Percentiles rank a stretch among this genome's conserved stretches.
These are phyloP conservation scores for Hepsetus odoe DNA, from an alignment of 2,113 vertebrate genomes.

Conservation along the genomic window DNA sequence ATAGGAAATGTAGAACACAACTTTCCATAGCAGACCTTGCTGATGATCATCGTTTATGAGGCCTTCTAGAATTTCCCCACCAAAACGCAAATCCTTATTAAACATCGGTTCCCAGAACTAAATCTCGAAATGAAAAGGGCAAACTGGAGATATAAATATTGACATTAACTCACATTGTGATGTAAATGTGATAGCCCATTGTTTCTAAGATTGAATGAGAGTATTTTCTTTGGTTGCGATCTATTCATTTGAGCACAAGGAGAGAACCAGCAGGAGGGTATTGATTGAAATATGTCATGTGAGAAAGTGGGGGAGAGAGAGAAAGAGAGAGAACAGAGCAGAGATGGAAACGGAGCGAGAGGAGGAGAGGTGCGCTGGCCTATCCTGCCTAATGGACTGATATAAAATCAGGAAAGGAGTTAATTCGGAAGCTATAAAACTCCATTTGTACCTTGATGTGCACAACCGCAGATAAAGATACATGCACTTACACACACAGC, in stretches of 20 bases:
- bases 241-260: conserved; percentile 82
- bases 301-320: conserved; percentile 81
- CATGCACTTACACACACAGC: conserved; percentile 30
- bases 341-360: conserved; percentile 81
- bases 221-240: conserved; percentile 82
- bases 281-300: conserved; percentile 90
- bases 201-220: conserved; percentile 86
- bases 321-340: neutral
- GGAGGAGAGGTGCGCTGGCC: conserved; percentile 81
- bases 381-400: conserved; percentile 92
- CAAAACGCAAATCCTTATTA: neutral
- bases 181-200: conserved; percentile 46
- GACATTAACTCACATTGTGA: conserved; percentile 29
- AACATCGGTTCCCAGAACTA: no score
- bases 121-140: neutral
- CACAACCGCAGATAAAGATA: no score
- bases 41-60: no score
- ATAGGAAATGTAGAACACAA: no score
- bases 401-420: conserved; percentile 92
- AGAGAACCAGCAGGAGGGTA: conserved; percentile 86
- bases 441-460: conserved; percentile 76
- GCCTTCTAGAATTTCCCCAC: neutral
- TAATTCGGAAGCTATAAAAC: conserved; percentile 88
- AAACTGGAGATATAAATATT: conserved; percentile 15
- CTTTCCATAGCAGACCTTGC: no score